Conservation (phyloP, 2,113 vertebrate species). For the Thymallus thymallus region DNA sequence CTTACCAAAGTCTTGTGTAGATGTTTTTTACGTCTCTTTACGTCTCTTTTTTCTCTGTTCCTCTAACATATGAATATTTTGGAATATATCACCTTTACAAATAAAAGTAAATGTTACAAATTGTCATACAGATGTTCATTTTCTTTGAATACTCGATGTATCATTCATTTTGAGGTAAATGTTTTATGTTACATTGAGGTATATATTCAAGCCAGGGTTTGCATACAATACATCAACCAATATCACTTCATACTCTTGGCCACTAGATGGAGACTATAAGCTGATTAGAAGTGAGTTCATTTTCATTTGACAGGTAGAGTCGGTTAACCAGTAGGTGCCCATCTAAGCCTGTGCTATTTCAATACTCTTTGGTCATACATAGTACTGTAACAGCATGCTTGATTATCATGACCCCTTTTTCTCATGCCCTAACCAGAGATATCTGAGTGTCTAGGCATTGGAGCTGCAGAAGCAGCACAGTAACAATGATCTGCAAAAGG, state of each 20-base stretch:
- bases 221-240: background rate
- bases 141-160: slow-evolving; percentile 18
- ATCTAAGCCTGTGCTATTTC: background rate
- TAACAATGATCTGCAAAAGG: too few relatives aligned
- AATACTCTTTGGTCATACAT: background rate
- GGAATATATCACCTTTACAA: slow-evolving; percentile 93
- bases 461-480: too few relatives aligned
- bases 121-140: slow-evolving; percentile 48
- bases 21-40: slow-evolving; percentile 82
- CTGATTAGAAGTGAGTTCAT: background rate
- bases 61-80: slow-evolving; percentile 81
- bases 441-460: background rate
- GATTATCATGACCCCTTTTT: background rate
- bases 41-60: slow-evolving; percentile 55
- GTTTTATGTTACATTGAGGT: too few relatives aligned
- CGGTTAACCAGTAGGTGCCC: too few relatives aligned
- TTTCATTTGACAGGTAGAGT: too few relatives aligned
- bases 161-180: too few relatives aligned
- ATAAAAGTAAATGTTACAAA: slow-evolving; percentile 79
- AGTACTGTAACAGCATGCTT: background rate
- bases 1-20: slow-evolving; percentile 90
- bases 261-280: slow-evolving; percentile 59
- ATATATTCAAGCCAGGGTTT: too few relatives aligned
- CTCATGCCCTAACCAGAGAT: background rate
- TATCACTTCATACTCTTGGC: slow-evolving; percentile 16